Evolutionary conservation across 2,888 invertebrate genomes (phyloP), one percentile per base, ranked within the genome.

Genomic region (Drosophila bunnanda): DNA sequence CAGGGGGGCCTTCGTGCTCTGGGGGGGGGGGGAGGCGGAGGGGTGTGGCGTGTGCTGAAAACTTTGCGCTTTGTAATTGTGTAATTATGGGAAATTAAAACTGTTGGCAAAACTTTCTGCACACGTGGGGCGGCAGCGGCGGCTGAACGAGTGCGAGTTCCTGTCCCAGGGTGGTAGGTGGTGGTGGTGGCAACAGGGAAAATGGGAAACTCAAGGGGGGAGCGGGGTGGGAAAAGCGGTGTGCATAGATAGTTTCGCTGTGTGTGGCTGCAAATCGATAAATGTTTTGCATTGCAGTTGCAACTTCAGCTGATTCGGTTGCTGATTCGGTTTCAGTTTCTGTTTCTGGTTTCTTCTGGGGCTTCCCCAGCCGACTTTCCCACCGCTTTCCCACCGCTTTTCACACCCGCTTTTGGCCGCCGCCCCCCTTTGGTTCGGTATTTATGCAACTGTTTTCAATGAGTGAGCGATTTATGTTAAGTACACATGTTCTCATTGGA

Each of bases 1-100:
- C 5, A 2, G 70, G 32, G 28, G 15, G 20, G 7, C 20, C 30
- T 15, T 17, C 38, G 30, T 10, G 13, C 30, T 12, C 28, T 12
- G 56, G 41, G 72, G 34, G 32, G 32, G 9, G 75, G n/a, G n/a
- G n/a, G n/a, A n/a, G n/a, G 72, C 77, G 75, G 80, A 64, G 52
- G 59, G 89, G 84, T 78, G 88, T 80, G 88, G 80, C 85, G 77
- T 82, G 86, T 80, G 87, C 83, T 84, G 83, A 85, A 86, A 86
- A 86, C 88, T 86, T 86, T 86, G 85, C 89, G 88, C 88, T 89
- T 89, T 89, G 89, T 86, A 86, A 86, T 86, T 86, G 89, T 86
- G 86, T 86, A 86, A 89, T 86, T 86, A 86, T 86, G 89, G 89
- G 86, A 86, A 86, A 86, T 89, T 86, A 86, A 89, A 86, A 86